A percentile compares a stretch with the other conserved stretches of the same genome.
Evolutionary conservation across 1,140 invertebrate genomes (phyloP).

Genomic region (Pogonomyrmex barbatus): DNA sequence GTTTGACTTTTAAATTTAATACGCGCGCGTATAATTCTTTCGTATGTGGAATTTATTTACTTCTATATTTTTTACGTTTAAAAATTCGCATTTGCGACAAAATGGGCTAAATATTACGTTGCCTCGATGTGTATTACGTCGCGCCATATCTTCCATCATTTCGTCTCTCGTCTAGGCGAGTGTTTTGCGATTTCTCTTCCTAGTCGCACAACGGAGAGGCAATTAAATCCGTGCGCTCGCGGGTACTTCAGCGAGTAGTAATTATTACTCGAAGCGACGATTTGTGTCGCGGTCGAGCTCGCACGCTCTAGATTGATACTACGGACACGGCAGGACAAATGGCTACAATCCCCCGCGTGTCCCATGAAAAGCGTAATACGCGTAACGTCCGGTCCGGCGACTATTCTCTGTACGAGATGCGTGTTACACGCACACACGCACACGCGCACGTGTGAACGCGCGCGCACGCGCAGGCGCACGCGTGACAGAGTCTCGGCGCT

Average conservation of each 20-base stretch:
- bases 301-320: conserved; percentile 77
- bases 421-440: conserved; percentile 20
- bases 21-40: neutral
- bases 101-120: neutral
- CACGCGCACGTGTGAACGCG: neutral
- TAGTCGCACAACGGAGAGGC: neutral
- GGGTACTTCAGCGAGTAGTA: conserved; percentile 62
- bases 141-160: neutral
- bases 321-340: conserved; percentile 69
- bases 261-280: conserved; percentile 78
- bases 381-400: conserved; percentile 50
- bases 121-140: neutral
- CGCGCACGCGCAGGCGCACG: conserved; percentile 25
- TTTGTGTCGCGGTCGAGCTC: conserved; percentile 71
- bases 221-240: conserved; percentile 49
- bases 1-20: neutral
- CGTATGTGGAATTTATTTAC: neutral
- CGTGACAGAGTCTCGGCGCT: conserved; percentile 76
- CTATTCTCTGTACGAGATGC: conserved; percentile 4
- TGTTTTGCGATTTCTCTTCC: conserved; percentile 9
- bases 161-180: conserved; percentile 3
- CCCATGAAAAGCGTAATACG: conserved; percentile 82
- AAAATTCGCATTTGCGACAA: neutral
- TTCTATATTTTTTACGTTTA: neutral
- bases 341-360: conserved; percentile 71